Conservation (phyloP, 92 coral and sea anemone species). For the Porites lobata region DNA sequence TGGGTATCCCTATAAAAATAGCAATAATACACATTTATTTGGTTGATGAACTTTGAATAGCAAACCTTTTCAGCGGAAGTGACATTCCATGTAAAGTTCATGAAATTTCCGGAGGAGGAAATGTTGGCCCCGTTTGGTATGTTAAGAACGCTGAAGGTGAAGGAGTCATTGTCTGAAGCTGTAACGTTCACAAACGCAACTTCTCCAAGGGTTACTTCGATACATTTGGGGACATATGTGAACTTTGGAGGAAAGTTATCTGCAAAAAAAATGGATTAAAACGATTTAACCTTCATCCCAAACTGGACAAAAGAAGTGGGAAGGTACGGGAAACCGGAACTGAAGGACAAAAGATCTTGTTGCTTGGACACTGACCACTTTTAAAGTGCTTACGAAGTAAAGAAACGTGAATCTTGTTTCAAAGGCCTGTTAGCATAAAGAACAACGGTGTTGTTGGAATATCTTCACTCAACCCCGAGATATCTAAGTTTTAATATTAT, state of each 20-base stretch:
- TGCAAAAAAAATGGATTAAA: slow-evolving; percentile 3
- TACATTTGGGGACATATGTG: slow-evolving; percentile 35
- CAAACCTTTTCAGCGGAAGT: slow-evolving; percentile 42
- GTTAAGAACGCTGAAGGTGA: slow-evolving; percentile 30
- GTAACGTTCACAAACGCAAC: slow-evolving; percentile 36
- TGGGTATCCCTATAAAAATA: no score
- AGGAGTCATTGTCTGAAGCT: slow-evolving; percentile 72
- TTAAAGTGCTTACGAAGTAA: no score
- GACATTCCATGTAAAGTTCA: slow-evolving; percentile 59
- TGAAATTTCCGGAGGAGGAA: not conserved
- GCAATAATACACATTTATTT: no score
- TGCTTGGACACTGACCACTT: no score
- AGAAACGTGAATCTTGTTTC: no score
- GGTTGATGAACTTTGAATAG: not conserved
- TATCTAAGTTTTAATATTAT: no score
- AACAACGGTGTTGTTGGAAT: no score
- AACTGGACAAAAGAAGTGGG: not conserved
- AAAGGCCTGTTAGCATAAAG: no score
- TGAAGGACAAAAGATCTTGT: no score
- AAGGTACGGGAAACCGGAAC: no score
- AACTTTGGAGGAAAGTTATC: slow-evolving; percentile 72
- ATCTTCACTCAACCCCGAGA: no score
- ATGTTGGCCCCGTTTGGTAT: slow-evolving; percentile 40
- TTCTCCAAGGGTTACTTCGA: slow-evolving; percentile 64
- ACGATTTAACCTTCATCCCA: not conserved